phyloP scores from a whole-genome alignment of 2,797 vertebrate species.

The Poecilia velifera region DNA sequence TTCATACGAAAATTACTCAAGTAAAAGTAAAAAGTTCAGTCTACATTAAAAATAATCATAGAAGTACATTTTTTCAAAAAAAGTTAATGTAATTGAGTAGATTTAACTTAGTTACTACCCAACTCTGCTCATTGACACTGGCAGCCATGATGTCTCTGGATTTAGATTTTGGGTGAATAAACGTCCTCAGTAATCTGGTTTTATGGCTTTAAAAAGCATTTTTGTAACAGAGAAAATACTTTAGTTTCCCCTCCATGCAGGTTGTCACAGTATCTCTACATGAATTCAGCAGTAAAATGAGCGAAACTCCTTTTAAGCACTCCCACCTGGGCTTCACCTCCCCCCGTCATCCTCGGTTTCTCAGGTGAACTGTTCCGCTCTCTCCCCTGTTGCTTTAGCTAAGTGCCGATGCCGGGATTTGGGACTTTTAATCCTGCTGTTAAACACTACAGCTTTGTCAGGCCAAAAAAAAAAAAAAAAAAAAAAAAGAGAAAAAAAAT shows the following conservation, averaged over 20 bases:
- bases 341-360: conserved; percentile 31
- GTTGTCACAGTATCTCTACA: background rate
- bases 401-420: conserved; percentile 81
- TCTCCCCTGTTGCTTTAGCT: conserved; percentile 78
- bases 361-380: conserved; percentile 61
- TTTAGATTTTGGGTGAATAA: background rate
- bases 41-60: background rate
- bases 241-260: background rate
- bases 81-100: no score
- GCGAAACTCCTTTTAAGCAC: conserved; percentile 22
- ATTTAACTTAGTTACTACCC: no score
- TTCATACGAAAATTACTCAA: no score
- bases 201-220: background rate
- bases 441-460: conserved; percentile 84
- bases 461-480: conserved; percentile 59
- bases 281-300: conserved; percentile 29
- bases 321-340: conserved; percentile 57
- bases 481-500: conserved; percentile 63
- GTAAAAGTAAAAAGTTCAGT: no score
- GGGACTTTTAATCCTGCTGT: conserved; percentile 85
- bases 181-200: background rate
- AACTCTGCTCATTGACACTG: background rate
- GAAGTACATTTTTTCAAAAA: no score
- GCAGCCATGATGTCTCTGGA: background rate
- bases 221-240: background rate